Evolutionary conservation across 2,888 invertebrate genomes (phyloP), one percentile per base, ranked within the genome.

Genomic region (Melanchra persicariae): DNA sequence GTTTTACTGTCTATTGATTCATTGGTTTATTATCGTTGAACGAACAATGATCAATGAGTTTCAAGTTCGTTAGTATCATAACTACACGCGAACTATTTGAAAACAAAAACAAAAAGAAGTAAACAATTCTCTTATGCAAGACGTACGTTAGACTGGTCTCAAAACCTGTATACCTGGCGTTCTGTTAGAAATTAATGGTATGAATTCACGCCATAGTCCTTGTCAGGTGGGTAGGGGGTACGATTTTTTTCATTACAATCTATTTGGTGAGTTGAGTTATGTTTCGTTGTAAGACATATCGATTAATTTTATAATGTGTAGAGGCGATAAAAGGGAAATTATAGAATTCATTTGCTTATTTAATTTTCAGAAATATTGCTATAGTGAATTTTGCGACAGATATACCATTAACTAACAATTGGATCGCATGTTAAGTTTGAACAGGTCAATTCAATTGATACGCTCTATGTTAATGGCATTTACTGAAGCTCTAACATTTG

Each of bases 21-120:
- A 83, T 81, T 79, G 74, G 78, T 85, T 87, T 86, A 88, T 84
- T 82, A 78, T 82, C 71, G 49, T 84, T 69, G 55, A 73, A 52
- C 54, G 81, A 88, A 91, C 90, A 91, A 91, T 91, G 85, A 83
- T 85, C 80, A 88, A 86, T 88, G 87, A 80, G 72, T 85, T 80
- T 73, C 80, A 83, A 77, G 69, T 82, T 81, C 74, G 78, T 76
- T 77, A 81, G 78, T 83, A 86, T 83, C 78, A 85, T 83, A 84
- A 84, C 77, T 83, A 81, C 79, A 79, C 70, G 74, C 74, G 67
- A 83, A 85, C 81, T 87, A 85, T 89, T 86, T 78, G 82, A 87
- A 86, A 90, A 90, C 85, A 91, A 87, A 87, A 89, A 90, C 87
- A 87, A 83, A 71, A 79, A 79, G 37, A 81, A 74, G 74, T 75